Conservation (phyloP, 2,113 vertebrate species). For the Neotragus pygmaeus region DNA sequence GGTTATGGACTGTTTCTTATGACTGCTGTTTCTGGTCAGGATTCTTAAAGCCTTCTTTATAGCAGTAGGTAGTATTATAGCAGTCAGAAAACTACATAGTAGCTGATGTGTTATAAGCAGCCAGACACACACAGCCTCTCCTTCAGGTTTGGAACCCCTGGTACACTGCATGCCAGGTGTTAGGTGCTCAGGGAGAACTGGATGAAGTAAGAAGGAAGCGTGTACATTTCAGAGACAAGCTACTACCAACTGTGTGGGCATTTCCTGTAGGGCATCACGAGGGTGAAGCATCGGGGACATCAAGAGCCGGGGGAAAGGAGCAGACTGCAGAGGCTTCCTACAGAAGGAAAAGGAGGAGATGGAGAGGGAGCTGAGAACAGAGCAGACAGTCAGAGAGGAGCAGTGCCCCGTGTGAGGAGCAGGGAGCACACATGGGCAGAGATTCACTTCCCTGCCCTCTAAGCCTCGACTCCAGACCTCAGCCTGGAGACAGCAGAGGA, state of each 20-base stretch:
- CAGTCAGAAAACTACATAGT: background rate
- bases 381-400: background rate
- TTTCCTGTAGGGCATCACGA: background rate
- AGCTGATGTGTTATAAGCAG: background rate
- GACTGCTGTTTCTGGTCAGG: background rate
- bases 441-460: background rate
- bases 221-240: background rate
- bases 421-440: too few relatives aligned
- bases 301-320: fast-evolving
- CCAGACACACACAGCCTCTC: background rate
- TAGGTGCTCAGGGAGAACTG: background rate
- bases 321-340: background rate
- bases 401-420: too few relatives aligned
- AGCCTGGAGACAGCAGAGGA: too few relatives aligned
- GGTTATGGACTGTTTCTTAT: background rate
- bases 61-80: background rate
- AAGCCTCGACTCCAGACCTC: background rate
- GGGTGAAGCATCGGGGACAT: background rate
- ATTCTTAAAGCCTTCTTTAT: background rate
- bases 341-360: background rate
- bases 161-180: background rate
- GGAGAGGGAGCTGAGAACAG: background rate
- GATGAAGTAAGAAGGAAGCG: background rate
- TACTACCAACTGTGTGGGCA: too few relatives aligned
- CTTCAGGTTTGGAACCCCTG: background rate